These are phyloP conservation scores for Garrulus glandarius DNA, from an alignment of 2,797 vertebrate genomes.

Conservation along the genomic window DNA sequence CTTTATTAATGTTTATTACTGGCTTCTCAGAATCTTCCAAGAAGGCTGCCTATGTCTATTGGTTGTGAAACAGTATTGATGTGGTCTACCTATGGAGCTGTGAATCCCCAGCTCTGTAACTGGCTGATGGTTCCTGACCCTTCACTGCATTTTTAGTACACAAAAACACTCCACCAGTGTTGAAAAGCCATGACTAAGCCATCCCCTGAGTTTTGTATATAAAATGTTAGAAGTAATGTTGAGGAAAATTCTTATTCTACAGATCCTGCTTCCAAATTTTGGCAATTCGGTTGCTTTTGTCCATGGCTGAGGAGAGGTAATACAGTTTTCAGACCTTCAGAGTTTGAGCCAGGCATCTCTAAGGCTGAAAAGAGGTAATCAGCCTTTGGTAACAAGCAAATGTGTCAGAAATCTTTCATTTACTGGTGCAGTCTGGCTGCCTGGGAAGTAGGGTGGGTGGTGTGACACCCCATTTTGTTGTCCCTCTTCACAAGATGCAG, in stretches of 20 bases:
- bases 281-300: background rate
- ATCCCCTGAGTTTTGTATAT: background rate
- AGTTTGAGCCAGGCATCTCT: background rate
- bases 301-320: accelerated
- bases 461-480: background rate
- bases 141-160: background rate
- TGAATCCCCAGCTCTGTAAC: background rate
- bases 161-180: too few species aligned
- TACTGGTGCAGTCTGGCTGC: background rate
- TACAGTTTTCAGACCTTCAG: background rate
- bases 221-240: background rate
- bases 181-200: background rate
- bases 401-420: background rate
- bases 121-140: background rate
- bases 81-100: accelerated
- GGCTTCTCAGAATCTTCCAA: background rate
- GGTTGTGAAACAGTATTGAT: accelerated
- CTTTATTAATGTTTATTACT: background rate
- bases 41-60: background rate
- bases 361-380: background rate
- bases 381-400: background rate
- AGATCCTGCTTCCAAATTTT: background rate
- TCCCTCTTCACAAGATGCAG: background rate
- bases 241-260: background rate
- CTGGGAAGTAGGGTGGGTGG: background rate